Evolutionary conservation across 2,797 vertebrate genomes (phyloP).

Genomic region (Dallia pectoralis): DNA sequence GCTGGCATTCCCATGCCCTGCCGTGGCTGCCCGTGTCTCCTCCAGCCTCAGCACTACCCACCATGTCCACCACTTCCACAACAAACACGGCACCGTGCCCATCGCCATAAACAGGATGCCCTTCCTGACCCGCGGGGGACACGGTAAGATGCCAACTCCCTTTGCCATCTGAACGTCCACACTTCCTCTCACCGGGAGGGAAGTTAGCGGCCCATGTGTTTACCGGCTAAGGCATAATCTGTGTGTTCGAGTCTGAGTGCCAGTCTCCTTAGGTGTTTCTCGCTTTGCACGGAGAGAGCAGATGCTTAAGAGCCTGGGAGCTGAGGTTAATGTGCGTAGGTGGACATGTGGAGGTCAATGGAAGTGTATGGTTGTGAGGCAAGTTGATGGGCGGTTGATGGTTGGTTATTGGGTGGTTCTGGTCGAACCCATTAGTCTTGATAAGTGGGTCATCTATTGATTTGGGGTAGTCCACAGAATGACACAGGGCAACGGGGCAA

Average conservation of each 20-base stretch:
- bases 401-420: conserved; percentile 31
- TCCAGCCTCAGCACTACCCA: conserved; percentile 93
- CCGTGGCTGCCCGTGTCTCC: conserved; percentile 86
- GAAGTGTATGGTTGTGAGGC: conserved; percentile 38
- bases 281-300: too few relatives aligned
- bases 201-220: background rate
- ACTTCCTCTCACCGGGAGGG: background rate
- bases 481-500: conserved; percentile 32
- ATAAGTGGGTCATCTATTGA: conserved; percentile 58
- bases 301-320: too few relatives aligned
- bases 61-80: conserved; percentile 97
- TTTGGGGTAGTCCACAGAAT: conserved; percentile 46
- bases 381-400: conserved; percentile 42
- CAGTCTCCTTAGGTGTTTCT: too few relatives aligned
- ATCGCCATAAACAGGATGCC: conserved; percentile 97
- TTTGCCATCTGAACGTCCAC: background rate
- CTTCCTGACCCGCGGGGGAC: conserved; percentile 91
- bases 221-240: conserved; percentile 18
- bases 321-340: background rate
- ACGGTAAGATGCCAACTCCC: conserved; percentile 81
- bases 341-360: conserved; percentile 21
- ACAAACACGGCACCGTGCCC: conserved; percentile 91
- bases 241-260: background rate
- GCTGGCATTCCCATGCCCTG: conserved; percentile 77
- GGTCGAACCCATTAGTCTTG: conserved; percentile 40